These are phyloP conservation scores for Nasonia vitripennis DNA, from an alignment of 1,140 invertebrate species.

Conservation along the genomic window DNA sequence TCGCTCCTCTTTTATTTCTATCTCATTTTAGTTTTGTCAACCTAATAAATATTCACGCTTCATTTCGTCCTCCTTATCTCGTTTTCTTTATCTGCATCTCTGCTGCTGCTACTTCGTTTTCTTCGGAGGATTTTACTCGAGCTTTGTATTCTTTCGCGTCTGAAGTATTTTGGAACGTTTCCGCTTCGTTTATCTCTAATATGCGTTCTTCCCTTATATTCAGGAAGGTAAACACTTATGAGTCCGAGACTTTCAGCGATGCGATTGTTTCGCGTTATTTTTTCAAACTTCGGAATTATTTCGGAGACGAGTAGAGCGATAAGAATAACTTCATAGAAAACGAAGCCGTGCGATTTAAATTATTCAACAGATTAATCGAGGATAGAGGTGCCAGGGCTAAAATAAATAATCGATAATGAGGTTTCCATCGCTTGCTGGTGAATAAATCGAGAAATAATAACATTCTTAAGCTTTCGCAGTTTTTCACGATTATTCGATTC, in stretches of 20 bases:
- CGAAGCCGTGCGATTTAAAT: too few relatives aligned
- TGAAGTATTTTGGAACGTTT: neutral
- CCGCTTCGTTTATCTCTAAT: constrained; percentile 19
- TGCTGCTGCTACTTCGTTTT: neutral
- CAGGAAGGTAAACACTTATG: neutral
- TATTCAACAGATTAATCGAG: too few relatives aligned
- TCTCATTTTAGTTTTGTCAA: constrained; percentile 47
- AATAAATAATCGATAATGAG: too few relatives aligned
- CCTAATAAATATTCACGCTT: constrained; percentile 44
- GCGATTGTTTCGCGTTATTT: too few relatives aligned
- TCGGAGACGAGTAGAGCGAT: too few relatives aligned
- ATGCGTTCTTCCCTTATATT: constrained; percentile 1
- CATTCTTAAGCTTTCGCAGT: too few relatives aligned
- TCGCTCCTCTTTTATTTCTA: constrained; percentile 38
- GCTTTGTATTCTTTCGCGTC: neutral
- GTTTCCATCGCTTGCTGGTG: too few relatives aligned
- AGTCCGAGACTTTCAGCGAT: neutral
- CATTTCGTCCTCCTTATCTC: constrained; percentile 36
- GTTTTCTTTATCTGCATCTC: constrained; percentile 42
- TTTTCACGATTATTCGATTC: too few relatives aligned
- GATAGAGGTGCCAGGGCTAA: too few relatives aligned
- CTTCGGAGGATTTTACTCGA: neutral
- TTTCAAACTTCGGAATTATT: too few relatives aligned
- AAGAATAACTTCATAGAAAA: too few relatives aligned
- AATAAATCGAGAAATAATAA: too few relatives aligned